Evolutionary conservation across 2,888 invertebrate genomes (phyloP), one percentile per base, ranked within the genome.

Genomic region (Cepaea hortensis): DNA sequence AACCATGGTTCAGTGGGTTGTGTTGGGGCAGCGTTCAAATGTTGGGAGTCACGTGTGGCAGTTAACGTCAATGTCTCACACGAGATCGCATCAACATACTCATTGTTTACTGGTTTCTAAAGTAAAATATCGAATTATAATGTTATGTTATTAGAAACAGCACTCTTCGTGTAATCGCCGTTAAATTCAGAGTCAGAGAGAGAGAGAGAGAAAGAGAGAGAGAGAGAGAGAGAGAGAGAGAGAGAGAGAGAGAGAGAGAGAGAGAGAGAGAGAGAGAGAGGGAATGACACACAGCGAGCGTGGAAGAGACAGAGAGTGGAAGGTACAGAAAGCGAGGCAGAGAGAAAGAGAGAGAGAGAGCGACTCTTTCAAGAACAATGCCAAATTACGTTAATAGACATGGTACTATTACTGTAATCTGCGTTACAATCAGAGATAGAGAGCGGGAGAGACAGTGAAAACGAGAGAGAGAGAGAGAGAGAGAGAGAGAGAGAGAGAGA

Each of bases 261-360:
- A 83, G 62, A 18, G n/a, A 72, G 35, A 72, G 50, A 83, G 35
- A 48, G 48, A 83, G 20, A 48, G 50, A 70, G 72, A 6, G 46
- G 46, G 18, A 65, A 65, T 13, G 65, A 65, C 65, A 65, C 13
- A 15, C 65, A 65, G 65, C 65, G 18, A 65, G 65, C 65, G 18
- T 65, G 9, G 18, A 65, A 15, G 65, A 65, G 65, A 65, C 11
- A 15, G 18, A 65, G 65, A 65, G 13, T 13, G 65, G 65, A 65
- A 65, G 65, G 13, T 65, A 18, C 18, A 65, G 18, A 15, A 65
- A 65, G 65, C 11, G 13, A 65, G 65, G 1, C 11, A 65, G 65
- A 15, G 18, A 65, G 84, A 61, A 35, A 84, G 84, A 55, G 50
- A 84, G 83, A 35, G 48, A 73, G 61, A 11, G 35, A 35, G 35